Conservation (phyloP, 1,140 invertebrate genomes). For the Hirudo medicinalis region DNA sequence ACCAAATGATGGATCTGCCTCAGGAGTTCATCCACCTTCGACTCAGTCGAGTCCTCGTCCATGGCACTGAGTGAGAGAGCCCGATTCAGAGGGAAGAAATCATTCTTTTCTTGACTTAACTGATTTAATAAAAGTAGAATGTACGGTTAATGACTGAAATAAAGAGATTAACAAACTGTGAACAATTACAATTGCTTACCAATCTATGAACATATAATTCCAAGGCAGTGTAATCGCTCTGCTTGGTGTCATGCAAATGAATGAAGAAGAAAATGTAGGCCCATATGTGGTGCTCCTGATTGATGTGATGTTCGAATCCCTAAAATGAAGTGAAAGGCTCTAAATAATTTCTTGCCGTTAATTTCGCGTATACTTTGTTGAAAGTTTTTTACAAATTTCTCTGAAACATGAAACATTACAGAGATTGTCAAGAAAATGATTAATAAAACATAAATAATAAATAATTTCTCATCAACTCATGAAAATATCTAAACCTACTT, state of each 20-base stretch:
- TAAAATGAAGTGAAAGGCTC: constrained; percentile 20
- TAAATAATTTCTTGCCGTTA: background rate
- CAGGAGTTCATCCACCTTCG: constrained; percentile 24
- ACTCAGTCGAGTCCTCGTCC: constrained; percentile 25
- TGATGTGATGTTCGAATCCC: constrained; percentile 40
- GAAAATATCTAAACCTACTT: constrained; percentile 25
- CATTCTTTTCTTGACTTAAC: constrained; percentile 36
- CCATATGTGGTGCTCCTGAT: constrained; percentile 41
- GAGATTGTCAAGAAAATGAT: too few species aligned
- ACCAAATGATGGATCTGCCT: constrained; percentile 22
- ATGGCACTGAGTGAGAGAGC: constrained; percentile 32
- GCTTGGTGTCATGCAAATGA: constrained; percentile 37
- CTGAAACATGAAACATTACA: too few species aligned
- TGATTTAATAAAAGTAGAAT: constrained; percentile 22
- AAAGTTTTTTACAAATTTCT: too few species aligned
- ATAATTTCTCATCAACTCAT: too few species aligned
- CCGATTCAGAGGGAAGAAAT: constrained; percentile 40
- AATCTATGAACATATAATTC: constrained; percentile 36
- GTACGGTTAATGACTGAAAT: background rate
- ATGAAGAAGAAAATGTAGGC: constrained; percentile 41
- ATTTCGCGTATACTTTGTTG: too few species aligned
- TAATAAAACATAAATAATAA: too few species aligned
- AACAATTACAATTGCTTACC: constrained; percentile 26
- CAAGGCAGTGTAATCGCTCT: constrained; percentile 38
- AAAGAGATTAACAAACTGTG: background rate